These are phyloP conservation scores for Agapetus fuscipes DNA, from an alignment of 2,888 invertebrate species.

Conservation along the genomic window DNA sequence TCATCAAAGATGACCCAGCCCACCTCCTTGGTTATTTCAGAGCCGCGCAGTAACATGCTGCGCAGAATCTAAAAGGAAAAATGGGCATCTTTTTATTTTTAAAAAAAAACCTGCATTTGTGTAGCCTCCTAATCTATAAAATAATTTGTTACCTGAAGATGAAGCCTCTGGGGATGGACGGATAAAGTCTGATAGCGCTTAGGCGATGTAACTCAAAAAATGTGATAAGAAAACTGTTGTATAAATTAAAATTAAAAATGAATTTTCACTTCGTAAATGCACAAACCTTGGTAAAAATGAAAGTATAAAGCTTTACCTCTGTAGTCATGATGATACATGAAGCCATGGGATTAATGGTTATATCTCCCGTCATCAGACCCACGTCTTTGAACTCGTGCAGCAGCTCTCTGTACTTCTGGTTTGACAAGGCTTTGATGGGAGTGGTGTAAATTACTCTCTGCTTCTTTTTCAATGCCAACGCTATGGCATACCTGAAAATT, in stretches of 20 bases:
- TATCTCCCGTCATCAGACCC: constrained; percentile 96
- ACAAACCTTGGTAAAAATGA: background rate
- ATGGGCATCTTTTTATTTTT: background rate
- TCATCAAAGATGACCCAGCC: constrained; percentile 99
- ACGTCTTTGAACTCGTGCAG: constrained; percentile 96
- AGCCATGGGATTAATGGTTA: constrained; percentile 96
- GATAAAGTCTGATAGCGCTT: too few species aligned
- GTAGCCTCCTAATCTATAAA: background rate
- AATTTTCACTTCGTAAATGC: too few species aligned
- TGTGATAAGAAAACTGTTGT: too few species aligned
- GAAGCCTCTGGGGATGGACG: too few species aligned
- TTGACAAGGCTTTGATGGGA: constrained; percentile 97
- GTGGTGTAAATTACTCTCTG: constrained; percentile 99
- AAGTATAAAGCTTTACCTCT: constrained; percentile 50
- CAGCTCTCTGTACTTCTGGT: constrained; percentile 98
- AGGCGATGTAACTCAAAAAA: too few species aligned
- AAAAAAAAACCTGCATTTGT: background rate
- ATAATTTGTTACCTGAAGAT: background rate
- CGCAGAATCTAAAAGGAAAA: constrained; percentile 67
- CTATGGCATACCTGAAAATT: constrained; percentile 77
- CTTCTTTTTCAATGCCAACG: constrained; percentile 83
- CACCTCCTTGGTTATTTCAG: constrained; percentile 97
- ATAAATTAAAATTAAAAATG: too few species aligned
- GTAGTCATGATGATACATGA: constrained; percentile 99
- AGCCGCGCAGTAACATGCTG: constrained; percentile 97